Conservation (phyloP, 2,113 vertebrate species). For the pig (Sus scrofa) region T2T-Sscrofa CM000816.6:83759001-83759500, state of each 20-base stretch:
- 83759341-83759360: constrained; percentile 59
- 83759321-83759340: constrained; percentile 66
- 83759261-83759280: background rate
- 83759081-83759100: background rate
- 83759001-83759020: background rate
- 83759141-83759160: background rate
- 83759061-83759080: background rate
- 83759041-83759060: background rate
- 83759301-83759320: background rate
- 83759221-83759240: constrained; percentile 50
- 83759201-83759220: background rate
- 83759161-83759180: background rate
- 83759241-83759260: background rate
- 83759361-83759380: constrained; percentile 34
- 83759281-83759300: constrained; percentile 50
- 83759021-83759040: background rate
- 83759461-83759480: background rate
- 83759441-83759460: background rate
- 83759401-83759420: constrained; percentile 31
- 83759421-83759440: constrained; percentile 17
- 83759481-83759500: background rate
- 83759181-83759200: background rate
- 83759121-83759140: constrained; percentile 26
- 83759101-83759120: background rate
- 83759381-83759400: constrained; percentile 1